These are phyloP conservation scores for Troides oblongomaculatus DNA, from an alignment of 2,888 invertebrate species.

Conservation along the genomic window DNA sequence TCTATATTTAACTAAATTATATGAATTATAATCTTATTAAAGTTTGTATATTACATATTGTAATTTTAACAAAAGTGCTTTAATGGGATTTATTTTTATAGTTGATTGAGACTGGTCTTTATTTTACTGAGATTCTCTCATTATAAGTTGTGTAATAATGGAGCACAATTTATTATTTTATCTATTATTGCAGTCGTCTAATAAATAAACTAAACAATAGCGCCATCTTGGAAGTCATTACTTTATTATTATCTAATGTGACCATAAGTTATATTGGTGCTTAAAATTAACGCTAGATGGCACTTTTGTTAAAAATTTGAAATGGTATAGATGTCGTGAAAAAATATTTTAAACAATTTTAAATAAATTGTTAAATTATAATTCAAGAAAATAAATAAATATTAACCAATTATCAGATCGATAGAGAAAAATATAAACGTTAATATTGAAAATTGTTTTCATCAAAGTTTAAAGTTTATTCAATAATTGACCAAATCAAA, in stretches of 20 bases:
- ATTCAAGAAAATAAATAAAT: not conserved
- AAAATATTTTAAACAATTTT: not conserved
- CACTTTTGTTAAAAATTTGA: not conserved
- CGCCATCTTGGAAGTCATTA: not conserved
- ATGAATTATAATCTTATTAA: too few species aligned
- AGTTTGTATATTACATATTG: too few species aligned
- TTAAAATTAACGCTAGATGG: not conserved
- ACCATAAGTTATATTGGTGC: not conserved
- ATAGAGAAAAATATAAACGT: too few species aligned
- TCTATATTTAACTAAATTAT: too few species aligned
- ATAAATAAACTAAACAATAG: not conserved
- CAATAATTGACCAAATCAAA: conserved; percentile 37
- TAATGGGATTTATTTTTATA: too few species aligned
- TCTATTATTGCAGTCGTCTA: not conserved
- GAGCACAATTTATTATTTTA: not conserved
- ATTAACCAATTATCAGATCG: not conserved
- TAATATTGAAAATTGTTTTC: not conserved
- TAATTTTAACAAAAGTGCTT: too few species aligned
- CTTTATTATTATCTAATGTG: not conserved
- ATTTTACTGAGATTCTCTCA: too few species aligned
- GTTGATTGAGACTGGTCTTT: too few species aligned
- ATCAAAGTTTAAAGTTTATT: conserved; percentile 15
- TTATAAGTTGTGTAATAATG: not conserved
- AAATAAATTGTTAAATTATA: not conserved
- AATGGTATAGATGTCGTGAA: not conserved